Conservation (phyloP, 2,113 vertebrate species). For the Hymenochirus boettgeri region DNA sequence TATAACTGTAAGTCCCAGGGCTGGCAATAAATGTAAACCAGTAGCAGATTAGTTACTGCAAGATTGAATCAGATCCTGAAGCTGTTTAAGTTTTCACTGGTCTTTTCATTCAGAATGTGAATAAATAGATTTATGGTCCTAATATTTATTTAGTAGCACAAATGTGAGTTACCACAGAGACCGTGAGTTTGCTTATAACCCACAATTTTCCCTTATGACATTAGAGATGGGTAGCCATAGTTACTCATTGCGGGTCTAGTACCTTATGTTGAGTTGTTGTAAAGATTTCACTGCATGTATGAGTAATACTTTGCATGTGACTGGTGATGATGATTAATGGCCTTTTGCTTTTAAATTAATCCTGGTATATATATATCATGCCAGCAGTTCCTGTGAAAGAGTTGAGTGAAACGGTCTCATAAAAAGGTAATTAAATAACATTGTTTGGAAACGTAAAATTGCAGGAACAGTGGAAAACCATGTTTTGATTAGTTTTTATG, state of each 20-base stretch:
- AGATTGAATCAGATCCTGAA: no score
- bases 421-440: no score
- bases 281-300: slow-evolving; percentile 32
- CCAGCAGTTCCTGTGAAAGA: no score
- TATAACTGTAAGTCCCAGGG: no score
- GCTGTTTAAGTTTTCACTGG: not conserved
- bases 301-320: slow-evolving; percentile 35
- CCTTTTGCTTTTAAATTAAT: slow-evolving; percentile 34
- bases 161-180: slow-evolving; percentile 33
- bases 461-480: no score
- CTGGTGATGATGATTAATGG: slow-evolving; percentile 28
- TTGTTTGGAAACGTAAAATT: no score
- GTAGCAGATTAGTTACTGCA: no score
- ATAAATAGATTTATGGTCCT: slow-evolving; percentile 8
- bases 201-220: slow-evolving; percentile 18
- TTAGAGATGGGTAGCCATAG: slow-evolving; percentile 38
- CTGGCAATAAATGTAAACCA: no score
- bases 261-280: slow-evolving; percentile 10
- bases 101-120: not conserved
- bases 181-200: slow-evolving; percentile 16
- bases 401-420: no score
- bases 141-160: slow-evolving; percentile 33
- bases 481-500: no score
- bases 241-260: slow-evolving; percentile 24
- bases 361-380: no score